phyloP scores from a whole-genome alignment of 2,113 vertebrate species.

The Proteles cristata region DNA sequence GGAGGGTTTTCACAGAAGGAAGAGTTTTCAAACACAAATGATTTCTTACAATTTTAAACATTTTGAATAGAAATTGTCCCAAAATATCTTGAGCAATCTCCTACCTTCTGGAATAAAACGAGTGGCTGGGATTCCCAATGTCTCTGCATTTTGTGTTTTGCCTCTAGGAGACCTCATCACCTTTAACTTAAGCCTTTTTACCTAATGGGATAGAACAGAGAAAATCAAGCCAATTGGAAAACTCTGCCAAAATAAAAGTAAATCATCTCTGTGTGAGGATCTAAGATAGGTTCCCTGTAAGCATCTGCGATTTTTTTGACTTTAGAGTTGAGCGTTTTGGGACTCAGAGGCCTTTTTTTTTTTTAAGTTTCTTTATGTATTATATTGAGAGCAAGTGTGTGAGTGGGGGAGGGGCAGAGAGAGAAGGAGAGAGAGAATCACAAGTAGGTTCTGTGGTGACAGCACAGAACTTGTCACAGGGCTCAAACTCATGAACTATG shows the following conservation, averaged over 20 bases:
- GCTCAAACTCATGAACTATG: too few relatives aligned
- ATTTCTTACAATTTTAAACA: not conserved
- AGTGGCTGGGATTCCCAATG: rapidly evolving
- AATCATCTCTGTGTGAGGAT: not conserved
- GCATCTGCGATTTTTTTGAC: not conserved
- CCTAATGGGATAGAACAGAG: not conserved
- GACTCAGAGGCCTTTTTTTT: too few relatives aligned
- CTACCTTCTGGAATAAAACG: not conserved
- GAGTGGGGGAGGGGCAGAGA: too few relatives aligned
- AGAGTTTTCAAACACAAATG: not conserved
- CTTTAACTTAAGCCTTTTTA: not conserved
- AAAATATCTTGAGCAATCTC: not conserved
- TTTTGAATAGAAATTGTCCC: too few relatives aligned
- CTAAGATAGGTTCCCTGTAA: not conserved
- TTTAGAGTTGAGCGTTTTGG: not conserved
- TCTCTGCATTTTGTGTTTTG: rapidly evolving
- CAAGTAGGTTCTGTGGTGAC: too few relatives aligned
- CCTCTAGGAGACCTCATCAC: not conserved
- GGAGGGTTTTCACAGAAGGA: not conserved
- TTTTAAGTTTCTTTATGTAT: too few relatives aligned
- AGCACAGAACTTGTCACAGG: too few relatives aligned
- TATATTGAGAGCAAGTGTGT: too few relatives aligned
- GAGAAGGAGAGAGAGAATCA: too few relatives aligned
- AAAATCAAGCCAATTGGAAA: not conserved
- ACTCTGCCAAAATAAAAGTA: not conserved